Evolutionary conservation across 2,888 invertebrate species (phyloP), one percentile per base, ranked within the genome.

Genomic region (Drosophila lutescens): DNA sequence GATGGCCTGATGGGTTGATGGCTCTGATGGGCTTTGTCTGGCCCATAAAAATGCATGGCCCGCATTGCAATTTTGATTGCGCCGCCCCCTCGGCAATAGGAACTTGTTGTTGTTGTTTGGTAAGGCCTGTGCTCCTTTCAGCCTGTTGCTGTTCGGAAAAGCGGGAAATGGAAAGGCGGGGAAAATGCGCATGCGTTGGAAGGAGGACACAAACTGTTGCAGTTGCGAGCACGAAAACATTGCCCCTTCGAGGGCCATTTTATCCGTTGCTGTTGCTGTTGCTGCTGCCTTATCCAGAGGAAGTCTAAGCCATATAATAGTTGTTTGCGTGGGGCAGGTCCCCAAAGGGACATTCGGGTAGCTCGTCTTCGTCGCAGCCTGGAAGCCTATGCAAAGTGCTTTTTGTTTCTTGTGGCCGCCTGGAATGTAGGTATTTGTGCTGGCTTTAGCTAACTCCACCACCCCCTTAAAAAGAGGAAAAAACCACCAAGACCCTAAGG

Each of bases 161-260:
- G 23, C 23, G 46, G 17, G 49, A 38, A 53, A n/a, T 12, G 20
- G 13, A 6, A 34, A 34, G 1, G 12, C 17, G 4, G 0, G 8
- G 13, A 6, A 4, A 5, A 36, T n/a, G 56, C 84, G 85, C 85
- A 89, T 78, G 89, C 85, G 83, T 55, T 86, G 85, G 85, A 86
- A 85, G 50, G 26, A 43, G 53, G 51, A 17, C 65, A 32, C 68
- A 81, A 86, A 84, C 81, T 86, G 84, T 84, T 84, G 83, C 83
- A 83, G 79, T 84, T 70, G 79, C 63, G 59, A 78, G 79, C 36
- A 72, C 77, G 34, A 76, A 74, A 78, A 65, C 76, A 71, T 83
- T 86, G 74, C 83, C 83, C 83, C 83, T 86, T 66, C 79, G 72
- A 68, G 56, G 63, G 68, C 76, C 70, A 62, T 63, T 84, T 86